Evolutionary conservation across 2,113 vertebrate genomes (phyloP), one percentile per base, ranked within the genome.

Genomic region (Dasyornis broadbenti): DNA sequence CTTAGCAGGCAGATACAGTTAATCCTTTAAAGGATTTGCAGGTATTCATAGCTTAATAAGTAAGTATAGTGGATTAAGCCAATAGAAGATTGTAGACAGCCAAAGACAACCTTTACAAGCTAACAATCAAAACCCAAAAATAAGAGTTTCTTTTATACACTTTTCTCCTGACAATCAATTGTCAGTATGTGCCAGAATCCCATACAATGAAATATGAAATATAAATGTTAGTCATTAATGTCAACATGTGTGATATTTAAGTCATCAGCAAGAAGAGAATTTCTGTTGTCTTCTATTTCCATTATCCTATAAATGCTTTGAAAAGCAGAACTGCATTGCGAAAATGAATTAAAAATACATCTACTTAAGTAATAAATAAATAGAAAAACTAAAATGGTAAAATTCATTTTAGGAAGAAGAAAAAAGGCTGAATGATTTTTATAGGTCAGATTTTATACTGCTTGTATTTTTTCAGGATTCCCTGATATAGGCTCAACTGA

Each of bases 31-130:
- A 82, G 85, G 91, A 96, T 91, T 79, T 94, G 69, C 89, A 94
- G 92, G 81, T 95, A 92, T 95, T 97, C 94, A 75, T 80, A 97
- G 88, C 75, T 97, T 94, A 96, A 56, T 94, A 92, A 92, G 81
- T 91, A 96, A 89, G 45, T 87, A 82, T 60, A 71, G 66, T 75
- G 86, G 92, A 96, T 87, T 90, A 90, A 88, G 63, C 53, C 78
- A 89, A 78, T 71, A 84, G 89, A 72, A 94, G 72, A 89, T 18
- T 77, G 92, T 8, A 53, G 49, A 49, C 64, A 83, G 49, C 31
- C 68, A 88, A 50, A 92, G 30, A 77, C 85, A 95, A 90, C 63
- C n/a, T 89, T 93, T 79, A 63, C 47, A 39, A 77, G 31, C 54
- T 54, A 56, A 49, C 10, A 79, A 60, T 64, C 2, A 69, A 70